phyloP scores from a whole-genome alignment of 2,888 invertebrate genomes.

The Plebejus melissa region DNA sequence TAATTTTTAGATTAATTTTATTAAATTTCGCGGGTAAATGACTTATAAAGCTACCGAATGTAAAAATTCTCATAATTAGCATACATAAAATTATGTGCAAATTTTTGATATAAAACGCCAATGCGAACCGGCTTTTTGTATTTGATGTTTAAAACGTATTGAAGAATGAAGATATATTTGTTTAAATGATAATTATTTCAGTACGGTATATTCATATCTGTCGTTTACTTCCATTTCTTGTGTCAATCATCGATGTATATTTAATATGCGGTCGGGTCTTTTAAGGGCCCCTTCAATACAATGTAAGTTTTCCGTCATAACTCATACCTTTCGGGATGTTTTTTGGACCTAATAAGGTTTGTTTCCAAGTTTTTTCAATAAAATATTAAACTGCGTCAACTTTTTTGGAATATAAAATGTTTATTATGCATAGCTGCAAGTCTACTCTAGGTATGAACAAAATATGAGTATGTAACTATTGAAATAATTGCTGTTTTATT shows the following conservation, averaged over 20 bases:
- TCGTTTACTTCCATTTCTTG: conserved; percentile 6
- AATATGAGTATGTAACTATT: too few species aligned
- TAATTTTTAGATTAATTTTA: background rate
- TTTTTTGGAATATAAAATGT: background rate
- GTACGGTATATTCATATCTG: conserved; percentile 10
- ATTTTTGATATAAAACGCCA: conserved; percentile 8
- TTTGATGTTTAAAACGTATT: background rate
- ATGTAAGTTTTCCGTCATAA: background rate
- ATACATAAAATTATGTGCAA: conserved; percentile 9
- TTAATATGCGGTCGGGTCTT: conserved; percentile 7
- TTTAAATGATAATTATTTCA: conserved; percentile 5
- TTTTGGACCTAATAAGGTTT: background rate
- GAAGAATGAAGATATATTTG: background rate
- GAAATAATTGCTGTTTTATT: too few species aligned
- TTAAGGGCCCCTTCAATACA: background rate
- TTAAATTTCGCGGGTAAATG: background rate
- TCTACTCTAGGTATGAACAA: too few species aligned
- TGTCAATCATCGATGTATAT: conserved; percentile 2
- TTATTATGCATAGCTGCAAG: background rate
- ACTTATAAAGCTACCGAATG: conserved; percentile 6
- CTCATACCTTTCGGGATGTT: background rate
- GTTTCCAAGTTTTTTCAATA: background rate
- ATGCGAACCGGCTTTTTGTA: conserved; percentile 3
- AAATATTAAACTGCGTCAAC: background rate
- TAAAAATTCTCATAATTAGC: conserved; percentile 3